phyloP scores from a whole-genome alignment of 2,888 invertebrate species.

The Plagodis dolabraria region DNA sequence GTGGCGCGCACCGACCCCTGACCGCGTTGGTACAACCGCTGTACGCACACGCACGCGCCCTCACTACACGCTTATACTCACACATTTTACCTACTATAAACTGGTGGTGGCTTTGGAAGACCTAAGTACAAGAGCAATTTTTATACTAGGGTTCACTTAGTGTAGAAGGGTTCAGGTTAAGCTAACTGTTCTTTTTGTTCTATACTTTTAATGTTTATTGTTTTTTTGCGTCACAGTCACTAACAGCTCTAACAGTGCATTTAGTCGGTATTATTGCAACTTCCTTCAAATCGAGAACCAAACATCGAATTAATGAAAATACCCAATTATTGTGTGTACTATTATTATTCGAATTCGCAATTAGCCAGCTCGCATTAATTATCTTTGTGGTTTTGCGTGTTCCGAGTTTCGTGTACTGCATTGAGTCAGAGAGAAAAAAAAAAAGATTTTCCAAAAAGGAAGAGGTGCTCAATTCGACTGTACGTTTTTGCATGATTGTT shows the following conservation, averaged over 20 bases:
- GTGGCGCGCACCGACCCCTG: slow-evolving; percentile 68
- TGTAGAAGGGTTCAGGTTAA: too few relatives aligned
- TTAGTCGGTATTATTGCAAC: slow-evolving; percentile 10
- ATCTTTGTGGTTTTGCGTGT: not conserved
- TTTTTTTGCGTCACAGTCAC: not conserved
- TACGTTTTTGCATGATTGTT: too few relatives aligned
- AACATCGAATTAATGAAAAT: not conserved
- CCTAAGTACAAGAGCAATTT: too few relatives aligned
- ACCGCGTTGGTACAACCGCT: slow-evolving; percentile 71
- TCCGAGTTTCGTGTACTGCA: too few relatives aligned
- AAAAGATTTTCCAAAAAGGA: too few relatives aligned
- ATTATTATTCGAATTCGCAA: slow-evolving; percentile 4
- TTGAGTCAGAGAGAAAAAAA: too few relatives aligned
- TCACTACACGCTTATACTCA: not conserved
- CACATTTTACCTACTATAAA: too few relatives aligned
- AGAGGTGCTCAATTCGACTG: too few relatives aligned
- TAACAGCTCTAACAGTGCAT: not conserved
- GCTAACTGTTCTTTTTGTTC: too few relatives aligned
- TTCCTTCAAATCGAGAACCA: not conserved
- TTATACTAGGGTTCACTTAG: too few relatives aligned
- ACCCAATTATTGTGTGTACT: not conserved
- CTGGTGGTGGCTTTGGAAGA: too few relatives aligned
- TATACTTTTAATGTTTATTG: too few relatives aligned
- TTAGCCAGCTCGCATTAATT: slow-evolving; percentile 3
- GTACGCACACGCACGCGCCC: slow-evolving; percentile 23